Base-by-base conservation (phyloP, 2,888 invertebrate species). In the Encarsia formosa region DNA sequence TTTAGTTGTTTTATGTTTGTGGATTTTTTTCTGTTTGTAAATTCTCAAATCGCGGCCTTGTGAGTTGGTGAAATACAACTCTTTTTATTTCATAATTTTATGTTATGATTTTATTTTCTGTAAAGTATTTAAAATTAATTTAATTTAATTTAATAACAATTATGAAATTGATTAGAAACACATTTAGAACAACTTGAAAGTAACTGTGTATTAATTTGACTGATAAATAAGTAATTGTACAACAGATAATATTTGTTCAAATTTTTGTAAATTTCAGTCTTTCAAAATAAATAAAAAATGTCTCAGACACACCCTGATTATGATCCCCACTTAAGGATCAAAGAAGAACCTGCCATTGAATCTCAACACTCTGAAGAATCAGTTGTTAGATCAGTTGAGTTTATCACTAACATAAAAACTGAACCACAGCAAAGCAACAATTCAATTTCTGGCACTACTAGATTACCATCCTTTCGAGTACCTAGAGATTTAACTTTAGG, bases 401-500 rank as follows among this genome's bases (percentile, higher is more conserved):
- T 45, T 41, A 15, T 61, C 15, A 59, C 48, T 32, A 62, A 51
- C 52, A 68, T 70, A 15, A 71, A 71, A 60, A 57, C 60, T 9
- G 71, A 71, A 50, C 65, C 69, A 29, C 63, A 1, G 58, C 62
- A 6, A 59, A 8, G 60, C 65, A 2, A 60, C 63, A 1, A 59
- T n/a, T n/a, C n/a, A n/a, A n/a, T n/a, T n/a, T n/a, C n/a, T n/a
- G n/a, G n/a, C n/a, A n/a, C 63, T 8, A 58, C 61, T 1, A 65
- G 73, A 34, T 57, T 75, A 38, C 67, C 71, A 34, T 73, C 74
- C 13, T 74, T 71, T 47, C 62, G 69, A 38, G 53, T 65, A 16
- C 70, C 73, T 15, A 64, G 75, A 29, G 74, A 75, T 57, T 64
- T 74, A 37, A 74, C 72, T 3, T 59, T 75, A n/a, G 71, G 72